A percentile compares a stretch with the other conserved stretches of the same genome.
phyloP scores from a whole-genome alignment of 2,797 vertebrate genomes.

The Atherinosoma microstoma region DNA sequence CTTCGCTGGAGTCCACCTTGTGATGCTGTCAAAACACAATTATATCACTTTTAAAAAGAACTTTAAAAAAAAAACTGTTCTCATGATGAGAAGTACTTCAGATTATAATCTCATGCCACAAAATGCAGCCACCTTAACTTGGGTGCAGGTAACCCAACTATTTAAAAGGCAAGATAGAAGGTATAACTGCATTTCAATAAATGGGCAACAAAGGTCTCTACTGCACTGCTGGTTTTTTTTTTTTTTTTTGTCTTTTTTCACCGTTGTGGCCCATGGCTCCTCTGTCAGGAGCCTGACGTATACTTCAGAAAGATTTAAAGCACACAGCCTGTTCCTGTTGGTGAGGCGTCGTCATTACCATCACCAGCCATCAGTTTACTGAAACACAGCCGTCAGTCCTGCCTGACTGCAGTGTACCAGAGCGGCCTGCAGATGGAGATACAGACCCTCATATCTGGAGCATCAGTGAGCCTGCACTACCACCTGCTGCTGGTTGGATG shows the following conservation, averaged over 20 bases:
- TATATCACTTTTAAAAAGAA: conserved; percentile 22
- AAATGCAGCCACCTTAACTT: conserved; percentile 78
- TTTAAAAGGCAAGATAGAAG: conserved; percentile 23
- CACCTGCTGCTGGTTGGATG: conserved; percentile 11
- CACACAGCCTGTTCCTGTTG: conserved; percentile 71
- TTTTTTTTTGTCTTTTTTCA: conserved; percentile 52
- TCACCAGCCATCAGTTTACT: conserved; percentile 38
- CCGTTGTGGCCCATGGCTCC: conserved; percentile 75
- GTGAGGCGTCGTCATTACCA: conserved; percentile 59
- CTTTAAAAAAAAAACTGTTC: conserved; percentile 9
- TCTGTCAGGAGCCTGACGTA: conserved; percentile 53
- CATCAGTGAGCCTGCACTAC: neutral
- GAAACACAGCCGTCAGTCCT: conserved; percentile 27
- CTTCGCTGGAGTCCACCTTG: conserved; percentile 94
- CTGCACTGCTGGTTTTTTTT: conserved; percentile 77
- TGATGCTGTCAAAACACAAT: conserved; percentile 74
- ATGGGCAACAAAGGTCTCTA: conserved; percentile 42
- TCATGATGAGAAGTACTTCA: conserved; percentile 26
- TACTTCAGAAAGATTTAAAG: conserved; percentile 61
- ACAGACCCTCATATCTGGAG: conserved; percentile 19
- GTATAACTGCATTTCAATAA: conserved; percentile 53
- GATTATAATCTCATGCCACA: conserved; percentile 58
- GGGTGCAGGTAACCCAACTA: conserved; percentile 88
- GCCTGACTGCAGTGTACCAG: conserved; percentile 70
- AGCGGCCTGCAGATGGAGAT: conserved; percentile 79